Base-by-base conservation (phyloP, 2,888 invertebrate species). In the Rotaria magnacalcarata region DNA sequence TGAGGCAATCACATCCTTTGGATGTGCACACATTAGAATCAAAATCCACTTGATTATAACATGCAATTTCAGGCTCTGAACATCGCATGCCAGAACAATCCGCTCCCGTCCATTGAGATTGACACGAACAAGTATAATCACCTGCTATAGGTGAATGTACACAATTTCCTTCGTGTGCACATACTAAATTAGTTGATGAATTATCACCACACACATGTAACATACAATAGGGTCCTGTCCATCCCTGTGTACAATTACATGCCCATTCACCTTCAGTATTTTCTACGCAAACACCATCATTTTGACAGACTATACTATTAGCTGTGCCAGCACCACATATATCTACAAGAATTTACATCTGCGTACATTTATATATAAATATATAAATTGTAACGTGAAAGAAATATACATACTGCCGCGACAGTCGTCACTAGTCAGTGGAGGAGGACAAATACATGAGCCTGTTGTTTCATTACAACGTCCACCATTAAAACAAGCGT, bases 161-260 rank as follows among this genome's bases (percentile, higher is more conserved):
- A 34, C 67, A 67, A 16, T 24, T 67, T 34, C 67, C 67, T 67
- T 67, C 67, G 19, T 67, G 67, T 67, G 67, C 34, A 34, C 67
- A 67, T 34, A 67, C 34, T 41, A 67, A 67, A 67, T 34, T 67
- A 34, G 67, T 34, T 19, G 67, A 2, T 41, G 19, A 14, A 67
- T 41, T 34, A 41, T 67, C 67, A 34, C 34, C 67, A 67, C 67
- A 67, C 27, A 67, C 16, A 41, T 67, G 34, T 67, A 67, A 67
- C 67, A 67, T 67, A 41, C 67, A 67, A 67, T 67, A 67, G 16
- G 67, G 67, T 7, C 67, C 67, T 67, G 67, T 67, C 67, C 67
- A 67, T 67, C 67, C 67, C 0, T 34, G 67, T 67, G 67, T 67
- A 67, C 67, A 67, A 67, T 67, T 67, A 41, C 67, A 67, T 67